A percentile compares a stretch with the other conserved stretches of the same genome.
Conservation (phyloP, 2,113 vertebrate species). For the Lophotis ruficrista region DNA sequence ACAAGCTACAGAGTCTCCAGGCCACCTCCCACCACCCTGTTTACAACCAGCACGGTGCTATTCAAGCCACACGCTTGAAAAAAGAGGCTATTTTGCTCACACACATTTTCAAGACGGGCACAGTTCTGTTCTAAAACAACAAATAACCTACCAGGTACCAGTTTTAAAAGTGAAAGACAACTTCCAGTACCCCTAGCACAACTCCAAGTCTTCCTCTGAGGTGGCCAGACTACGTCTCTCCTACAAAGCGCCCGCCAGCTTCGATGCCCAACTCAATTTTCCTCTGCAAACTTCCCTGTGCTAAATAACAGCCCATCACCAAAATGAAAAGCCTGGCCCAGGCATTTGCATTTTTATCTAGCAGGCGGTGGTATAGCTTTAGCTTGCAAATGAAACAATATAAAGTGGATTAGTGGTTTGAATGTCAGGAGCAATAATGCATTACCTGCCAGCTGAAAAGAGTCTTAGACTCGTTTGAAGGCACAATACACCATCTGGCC, state of each 20-base stretch:
- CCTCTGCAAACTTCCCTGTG: background rate
- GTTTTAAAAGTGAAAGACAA: background rate
- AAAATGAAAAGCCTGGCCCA: background rate
- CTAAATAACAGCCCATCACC: background rate
- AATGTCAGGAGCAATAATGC: background rate
- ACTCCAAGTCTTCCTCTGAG: background rate
- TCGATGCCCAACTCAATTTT: background rate
- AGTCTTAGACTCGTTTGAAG: background rate
- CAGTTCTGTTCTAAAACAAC: background rate
- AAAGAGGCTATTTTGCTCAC: background rate
- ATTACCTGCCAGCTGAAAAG: background rate
- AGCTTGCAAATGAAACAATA: background rate
- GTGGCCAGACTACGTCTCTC: accelerated
- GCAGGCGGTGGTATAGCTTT: background rate
- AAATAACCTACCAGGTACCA: background rate
- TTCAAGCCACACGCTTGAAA: background rate
- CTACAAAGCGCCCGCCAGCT: accelerated
- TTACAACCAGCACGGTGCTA: background rate
- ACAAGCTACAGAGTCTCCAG: background rate
- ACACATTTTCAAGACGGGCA: accelerated
- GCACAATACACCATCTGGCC: background rate
- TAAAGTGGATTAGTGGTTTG: background rate
- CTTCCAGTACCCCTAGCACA: background rate
- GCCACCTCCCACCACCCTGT: background rate
- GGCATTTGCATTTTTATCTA: background rate